phyloP scores from a whole-genome alignment of 2,888 invertebrate genomes.

The Leptogaster cylindrica region DNA sequence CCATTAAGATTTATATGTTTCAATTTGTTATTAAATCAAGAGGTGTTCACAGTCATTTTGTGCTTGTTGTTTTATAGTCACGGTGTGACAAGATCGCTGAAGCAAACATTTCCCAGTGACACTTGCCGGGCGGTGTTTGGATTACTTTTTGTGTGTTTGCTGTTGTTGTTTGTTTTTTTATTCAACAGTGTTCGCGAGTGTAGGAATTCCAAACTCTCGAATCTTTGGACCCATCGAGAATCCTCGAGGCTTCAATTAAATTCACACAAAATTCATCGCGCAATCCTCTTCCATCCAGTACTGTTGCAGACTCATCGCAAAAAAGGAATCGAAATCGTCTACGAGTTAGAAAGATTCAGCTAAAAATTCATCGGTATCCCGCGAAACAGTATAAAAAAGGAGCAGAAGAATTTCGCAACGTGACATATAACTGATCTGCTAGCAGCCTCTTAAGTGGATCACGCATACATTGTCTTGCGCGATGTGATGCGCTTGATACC shows the following conservation, averaged over 20 bases:
- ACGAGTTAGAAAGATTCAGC: constrained; percentile 32
- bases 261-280: constrained; percentile 35
- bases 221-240: background rate
- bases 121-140: too few relatives aligned
- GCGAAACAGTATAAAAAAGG: constrained; percentile 22
- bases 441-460: constrained; percentile 31
- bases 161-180: too few relatives aligned
- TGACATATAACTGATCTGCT: constrained; percentile 38
- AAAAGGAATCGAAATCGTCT: constrained; percentile 9
- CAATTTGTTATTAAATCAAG: constrained; percentile 47
- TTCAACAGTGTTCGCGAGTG: too few relatives aligned
- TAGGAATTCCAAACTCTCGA: constrained; percentile 9
- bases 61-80: background rate
- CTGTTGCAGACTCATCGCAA: background rate
- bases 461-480: constrained; percentile 31
- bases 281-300: background rate
- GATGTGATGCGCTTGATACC: constrained; percentile 41
- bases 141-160: too few relatives aligned
- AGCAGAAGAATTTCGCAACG: constrained; percentile 37
- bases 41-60: constrained; percentile 23
- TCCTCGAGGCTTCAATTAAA: constrained; percentile 28
- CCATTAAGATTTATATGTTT: constrained; percentile 46
- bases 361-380: constrained; percentile 3
- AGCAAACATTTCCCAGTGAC: constrained; percentile 21
- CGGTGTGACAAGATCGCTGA: constrained; percentile 26